phyloP scores from a whole-genome alignment of 2,113 vertebrate genomes.

The Tragelaphus buxtoni region DNA sequence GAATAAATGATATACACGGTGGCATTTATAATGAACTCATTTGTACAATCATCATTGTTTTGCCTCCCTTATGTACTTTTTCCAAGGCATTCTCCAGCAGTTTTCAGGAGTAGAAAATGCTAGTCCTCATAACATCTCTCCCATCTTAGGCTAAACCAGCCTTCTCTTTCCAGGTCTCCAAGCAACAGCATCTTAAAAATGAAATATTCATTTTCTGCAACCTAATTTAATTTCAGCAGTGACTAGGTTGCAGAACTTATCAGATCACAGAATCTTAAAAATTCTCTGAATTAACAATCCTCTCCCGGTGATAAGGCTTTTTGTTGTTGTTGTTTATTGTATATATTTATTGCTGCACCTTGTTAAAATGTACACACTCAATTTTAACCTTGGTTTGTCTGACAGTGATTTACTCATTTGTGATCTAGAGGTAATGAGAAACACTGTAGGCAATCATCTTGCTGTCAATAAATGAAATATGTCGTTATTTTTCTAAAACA shows the following conservation, averaged over 20 bases:
- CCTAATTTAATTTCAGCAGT: conserved; percentile 84
- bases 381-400: conserved; percentile 76
- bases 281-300: conserved; percentile 77
- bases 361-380: conserved; percentile 70
- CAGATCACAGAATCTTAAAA: conserved; percentile 78
- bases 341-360: conserved; percentile 44
- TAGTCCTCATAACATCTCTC: conserved; percentile 62
- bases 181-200: conserved; percentile 85
- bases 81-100: conserved; percentile 58
- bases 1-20: background rate
- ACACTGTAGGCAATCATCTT: conserved; percentile 72
- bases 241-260: conserved; percentile 78
- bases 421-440: conserved; percentile 64
- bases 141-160: conserved; percentile 73
- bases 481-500: conserved; percentile 72
- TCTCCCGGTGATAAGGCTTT: conserved; percentile 66
- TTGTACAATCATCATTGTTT: conserved; percentile 4
- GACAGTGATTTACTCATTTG: conserved; percentile 74
- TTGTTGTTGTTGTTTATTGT: conserved; percentile 25
- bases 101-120: conserved; percentile 70
- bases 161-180: conserved; percentile 80
- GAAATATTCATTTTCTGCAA: conserved; percentile 85
- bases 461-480: conserved; percentile 74
- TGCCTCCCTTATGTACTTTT: conserved; percentile 40
- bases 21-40: background rate